Evolutionary conservation across 2,888 invertebrate species (phyloP).

Genomic region (Yponomeuta evonymella): DNA sequence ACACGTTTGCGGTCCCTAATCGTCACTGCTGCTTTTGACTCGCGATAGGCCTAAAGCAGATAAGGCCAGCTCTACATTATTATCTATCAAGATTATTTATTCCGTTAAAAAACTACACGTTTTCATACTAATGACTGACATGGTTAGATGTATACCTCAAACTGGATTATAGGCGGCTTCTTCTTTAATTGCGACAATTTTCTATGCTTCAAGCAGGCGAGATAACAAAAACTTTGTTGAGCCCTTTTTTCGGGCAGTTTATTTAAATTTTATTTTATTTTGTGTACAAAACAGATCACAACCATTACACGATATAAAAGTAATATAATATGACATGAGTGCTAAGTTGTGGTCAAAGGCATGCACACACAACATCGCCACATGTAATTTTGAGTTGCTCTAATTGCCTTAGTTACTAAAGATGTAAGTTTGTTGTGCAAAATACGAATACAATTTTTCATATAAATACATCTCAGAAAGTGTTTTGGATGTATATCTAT

Average conservation of each 20-base stretch:
- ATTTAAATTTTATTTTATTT: not conserved
- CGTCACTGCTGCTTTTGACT: not conserved
- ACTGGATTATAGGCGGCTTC: not conserved
- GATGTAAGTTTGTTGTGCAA: too few species aligned
- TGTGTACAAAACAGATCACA: too few species aligned
- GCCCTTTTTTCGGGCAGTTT: not conserved
- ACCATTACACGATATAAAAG: too few species aligned
- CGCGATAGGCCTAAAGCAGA: not conserved
- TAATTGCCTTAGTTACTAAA: too few species aligned
- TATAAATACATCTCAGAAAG: too few species aligned
- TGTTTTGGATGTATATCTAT: too few species aligned
- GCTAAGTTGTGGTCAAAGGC: too few species aligned
- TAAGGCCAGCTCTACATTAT: constrained; percentile 15
- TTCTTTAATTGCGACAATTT: not conserved
- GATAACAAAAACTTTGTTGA: not conserved
- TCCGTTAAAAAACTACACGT: constrained; percentile 14
- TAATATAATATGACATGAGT: too few species aligned
- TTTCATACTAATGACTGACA: constrained; percentile 11
- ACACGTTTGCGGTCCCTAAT: not conserved
- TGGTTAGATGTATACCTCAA: not conserved
- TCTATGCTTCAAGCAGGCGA: not conserved
- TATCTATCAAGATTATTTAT: constrained; percentile 14
- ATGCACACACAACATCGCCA: too few species aligned
- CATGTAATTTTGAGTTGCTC: too few species aligned
- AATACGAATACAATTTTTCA: too few species aligned